Base-by-base conservation (phyloP, 1,140 invertebrate species). In the Drosophila lini region DNA sequence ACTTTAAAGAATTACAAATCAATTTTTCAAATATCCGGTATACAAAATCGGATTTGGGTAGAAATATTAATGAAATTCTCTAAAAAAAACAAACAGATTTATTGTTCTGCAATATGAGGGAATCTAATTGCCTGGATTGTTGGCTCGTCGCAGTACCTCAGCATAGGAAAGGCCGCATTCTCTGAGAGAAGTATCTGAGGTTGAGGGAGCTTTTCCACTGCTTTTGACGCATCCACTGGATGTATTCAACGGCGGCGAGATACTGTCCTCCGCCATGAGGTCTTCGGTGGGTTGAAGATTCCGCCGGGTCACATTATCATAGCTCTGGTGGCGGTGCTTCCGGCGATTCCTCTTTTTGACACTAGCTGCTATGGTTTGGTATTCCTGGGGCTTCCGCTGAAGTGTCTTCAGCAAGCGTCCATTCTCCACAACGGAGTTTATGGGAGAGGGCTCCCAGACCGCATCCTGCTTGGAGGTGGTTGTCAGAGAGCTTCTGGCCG, bases 91-190 rank as follows among this genome's bases (percentile, higher is more conserved):
- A 45, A 31, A 16, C 32, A 25, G 44, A 16, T 50, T 25, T 45
- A 38, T 71, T 60, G 38, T 7, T 41, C n/a, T 47, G 19, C 8
- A 22, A 45, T 47, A 38, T 69, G n/a, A 64, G 36, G 84, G 77
- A 25, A 62, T 61, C 19, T 80, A 83, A 36, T 90, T 83, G n/a
- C 84, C 86, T 15, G 68, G 9, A 4, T n/a, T 93, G 74, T 96
- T 95, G 41, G 95, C 94, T 84, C 95, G 95, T 56, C 96, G 94
- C 10, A 97, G 92, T 3, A 95, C 96, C 91, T 97, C 96, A 1
- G 96, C 96, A 86, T 97, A 97, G 4, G 96, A 96, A 83, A 96
- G 94, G 74, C 97, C 96, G 25, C 97, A 92, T 71, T 95, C 95
- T 86, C 95, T 96, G 47, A 97, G 92, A 0, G 25, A 28, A 28